A percentile compares a stretch with the other conserved stretches of the same genome.
Conservation (phyloP, 2,888 invertebrate genomes). For the Himalopsyche tibetana region DNA sequence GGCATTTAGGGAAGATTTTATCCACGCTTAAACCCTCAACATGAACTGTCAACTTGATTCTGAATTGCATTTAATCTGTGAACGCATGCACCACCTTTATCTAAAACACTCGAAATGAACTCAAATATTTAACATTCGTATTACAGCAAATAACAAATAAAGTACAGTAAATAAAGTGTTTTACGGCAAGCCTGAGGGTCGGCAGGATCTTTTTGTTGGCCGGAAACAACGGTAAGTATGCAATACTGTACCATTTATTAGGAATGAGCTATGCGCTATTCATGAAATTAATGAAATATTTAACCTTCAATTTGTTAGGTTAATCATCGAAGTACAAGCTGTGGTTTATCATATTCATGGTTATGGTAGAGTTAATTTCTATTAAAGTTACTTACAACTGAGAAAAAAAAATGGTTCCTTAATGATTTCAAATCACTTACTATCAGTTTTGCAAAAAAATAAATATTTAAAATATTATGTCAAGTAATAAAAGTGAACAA, state of each 20-base stretch:
- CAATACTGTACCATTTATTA: background rate
- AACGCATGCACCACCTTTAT: background rate
- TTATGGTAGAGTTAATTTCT: too few species aligned
- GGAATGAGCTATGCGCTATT: background rate
- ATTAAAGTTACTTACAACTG: too few species aligned
- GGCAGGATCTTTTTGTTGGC: conserved; percentile 1
- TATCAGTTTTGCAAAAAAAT: too few species aligned
- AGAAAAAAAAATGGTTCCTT: too few species aligned
- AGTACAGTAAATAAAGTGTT: conserved; percentile 27
- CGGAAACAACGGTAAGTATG: background rate
- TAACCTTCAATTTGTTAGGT: too few species aligned
- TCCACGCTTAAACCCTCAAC: background rate
- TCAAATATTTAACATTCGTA: conserved; percentile 30
- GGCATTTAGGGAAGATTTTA: background rate
- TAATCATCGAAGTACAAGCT: too few species aligned
- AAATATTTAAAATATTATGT: too few species aligned
- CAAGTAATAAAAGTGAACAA: too few species aligned
- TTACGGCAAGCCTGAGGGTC: background rate
- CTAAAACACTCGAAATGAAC: conserved; percentile 18
- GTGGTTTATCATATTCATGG: too few species aligned
- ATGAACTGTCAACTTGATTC: conserved; percentile 11
- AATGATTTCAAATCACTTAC: too few species aligned
- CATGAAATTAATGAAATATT: too few species aligned
- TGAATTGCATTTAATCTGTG: background rate
- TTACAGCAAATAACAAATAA: conserved; percentile 30